Evolutionary conservation across 2,888 invertebrate species (phyloP).

Genomic region (Drosophila kanekoi): DNA sequence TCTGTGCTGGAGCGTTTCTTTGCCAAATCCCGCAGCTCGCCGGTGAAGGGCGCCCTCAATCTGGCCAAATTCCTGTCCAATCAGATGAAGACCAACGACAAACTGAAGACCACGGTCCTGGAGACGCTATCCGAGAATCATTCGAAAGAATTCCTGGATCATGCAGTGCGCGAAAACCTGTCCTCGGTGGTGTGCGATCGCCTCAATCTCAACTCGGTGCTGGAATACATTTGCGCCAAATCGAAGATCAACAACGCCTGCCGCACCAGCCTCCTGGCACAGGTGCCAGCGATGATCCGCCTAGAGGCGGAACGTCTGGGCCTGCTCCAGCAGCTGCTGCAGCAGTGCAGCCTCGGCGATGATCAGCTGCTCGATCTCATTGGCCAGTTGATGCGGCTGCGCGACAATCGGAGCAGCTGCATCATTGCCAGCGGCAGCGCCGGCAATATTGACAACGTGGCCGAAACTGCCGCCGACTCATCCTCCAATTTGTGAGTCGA

Average conservation of each 20-base stretch:
- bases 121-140: slow-evolving; percentile 84
- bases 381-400: slow-evolving; percentile 69
- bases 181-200: slow-evolving; percentile 84
- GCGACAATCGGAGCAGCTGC: slow-evolving; percentile 42
- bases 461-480: slow-evolving; percentile 83
- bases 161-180: slow-evolving; percentile 84
- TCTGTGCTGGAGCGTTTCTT: slow-evolving; percentile 80
- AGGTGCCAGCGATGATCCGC: slow-evolving; percentile 78
- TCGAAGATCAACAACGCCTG: slow-evolving; percentile 81
- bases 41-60: slow-evolving; percentile 59
- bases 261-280: slow-evolving; percentile 76
- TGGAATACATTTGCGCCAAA: slow-evolving; percentile 83
- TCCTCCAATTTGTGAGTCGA: slow-evolving; percentile 79
- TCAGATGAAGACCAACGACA: slow-evolving; percentile 78
- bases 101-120: slow-evolving; percentile 80
- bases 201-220: slow-evolving; percentile 82
- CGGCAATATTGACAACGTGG: slow-evolving; percentile 64
- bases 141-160: slow-evolving; percentile 84
- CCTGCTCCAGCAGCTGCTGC: slow-evolving; percentile 73
- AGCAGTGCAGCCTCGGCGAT: slow-evolving; percentile 68
- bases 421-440: slow-evolving; percentile 3
- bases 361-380: slow-evolving; percentile 80
- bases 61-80: slow-evolving; percentile 80
- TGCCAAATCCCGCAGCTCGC: slow-evolving; percentile 49
- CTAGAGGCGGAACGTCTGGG: slow-evolving; percentile 71